These are phyloP conservation scores for Kradibia gibbosae DNA, from an alignment of 1,140 invertebrate genomes.

Conservation along the genomic window DNA sequence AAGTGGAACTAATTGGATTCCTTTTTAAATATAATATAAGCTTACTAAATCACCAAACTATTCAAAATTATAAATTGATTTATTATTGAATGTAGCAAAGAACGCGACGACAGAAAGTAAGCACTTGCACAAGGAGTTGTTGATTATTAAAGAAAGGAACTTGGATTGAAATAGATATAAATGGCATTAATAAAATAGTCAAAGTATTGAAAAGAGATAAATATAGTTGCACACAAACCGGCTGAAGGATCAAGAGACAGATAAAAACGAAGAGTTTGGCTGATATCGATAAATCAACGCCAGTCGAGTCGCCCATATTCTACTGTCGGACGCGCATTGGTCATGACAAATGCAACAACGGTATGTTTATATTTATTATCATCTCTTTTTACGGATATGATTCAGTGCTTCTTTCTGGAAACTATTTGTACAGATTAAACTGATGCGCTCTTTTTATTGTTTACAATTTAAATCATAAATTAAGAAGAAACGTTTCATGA, in stretches of 20 bases:
- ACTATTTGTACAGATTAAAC: conserved; percentile 21
- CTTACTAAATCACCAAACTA: neutral
- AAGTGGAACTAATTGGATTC: too few species aligned
- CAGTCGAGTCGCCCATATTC: neutral
- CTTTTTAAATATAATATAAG: too few species aligned
- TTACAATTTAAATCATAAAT: neutral
- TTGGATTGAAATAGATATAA: neutral
- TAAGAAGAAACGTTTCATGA: conserved; percentile 10
- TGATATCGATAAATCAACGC: conserved; percentile 33
- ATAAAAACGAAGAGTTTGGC: conserved; percentile 13
- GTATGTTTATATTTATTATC: conserved; percentile 31
- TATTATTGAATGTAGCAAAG: neutral
- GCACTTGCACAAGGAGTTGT: too few species aligned
- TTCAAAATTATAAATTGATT: neutral
- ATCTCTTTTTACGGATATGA: conserved; percentile 20
- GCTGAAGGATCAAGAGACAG: neutral
- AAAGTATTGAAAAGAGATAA: neutral
- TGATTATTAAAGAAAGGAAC: neutral
- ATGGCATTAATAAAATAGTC: neutral
- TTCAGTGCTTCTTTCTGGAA: neutral
- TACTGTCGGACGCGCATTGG: conserved; percentile 6
- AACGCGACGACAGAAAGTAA: neutral
- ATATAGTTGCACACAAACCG: neutral
- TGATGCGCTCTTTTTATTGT: neutral
- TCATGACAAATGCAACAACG: conserved; percentile 32